Percentiles rank a stretch among this genome's conserved stretches.
These are phyloP conservation scores for Aphyosemion australe DNA, from an alignment of 2,113 vertebrate species.

Conservation along the genomic window DNA sequence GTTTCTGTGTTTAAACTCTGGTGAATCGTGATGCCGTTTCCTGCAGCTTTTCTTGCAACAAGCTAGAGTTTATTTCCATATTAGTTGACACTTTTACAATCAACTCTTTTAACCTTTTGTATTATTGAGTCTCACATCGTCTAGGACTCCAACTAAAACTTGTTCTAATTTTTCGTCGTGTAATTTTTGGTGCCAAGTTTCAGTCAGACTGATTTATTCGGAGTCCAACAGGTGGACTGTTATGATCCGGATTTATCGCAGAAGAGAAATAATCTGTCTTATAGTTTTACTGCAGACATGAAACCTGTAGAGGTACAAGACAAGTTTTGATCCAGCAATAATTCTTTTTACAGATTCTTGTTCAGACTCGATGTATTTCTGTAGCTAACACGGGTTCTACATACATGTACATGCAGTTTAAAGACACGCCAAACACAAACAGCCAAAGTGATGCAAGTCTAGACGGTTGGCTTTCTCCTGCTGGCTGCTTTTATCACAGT, in stretches of 20 bases:
- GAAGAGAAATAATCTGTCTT: neutral
- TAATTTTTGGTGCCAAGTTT: conserved; percentile 2
- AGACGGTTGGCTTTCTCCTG: conserved; percentile 15
- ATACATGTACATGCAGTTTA: conserved; percentile 4
- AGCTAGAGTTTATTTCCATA: too few relatives aligned
- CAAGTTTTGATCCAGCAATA: neutral
- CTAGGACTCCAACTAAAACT: neutral
- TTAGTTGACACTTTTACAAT: too few relatives aligned
- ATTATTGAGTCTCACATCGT: neutral
- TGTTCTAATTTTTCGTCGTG: neutral
- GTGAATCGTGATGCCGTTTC: too few relatives aligned
- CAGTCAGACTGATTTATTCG: conserved; percentile 2
- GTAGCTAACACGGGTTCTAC: neutral
- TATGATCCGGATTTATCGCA: conserved; percentile 4
- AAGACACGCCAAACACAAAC: conserved; percentile 7
- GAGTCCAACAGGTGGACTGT: neutral
- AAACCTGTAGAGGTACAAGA: neutral
- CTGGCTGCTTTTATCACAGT: conserved; percentile 29
- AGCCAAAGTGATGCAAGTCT: conserved; percentile 16
- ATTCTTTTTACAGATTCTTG: neutral
- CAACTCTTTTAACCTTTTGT: neutral
- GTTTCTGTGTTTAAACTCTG: too few relatives aligned
- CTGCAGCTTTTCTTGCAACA: neutral
- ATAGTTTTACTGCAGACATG: conserved; percentile 16
- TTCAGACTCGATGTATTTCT: neutral